These are phyloP conservation scores for Tineola bisselliella DNA, from an alignment of 2,888 invertebrate species.

Conservation along the genomic window DNA sequence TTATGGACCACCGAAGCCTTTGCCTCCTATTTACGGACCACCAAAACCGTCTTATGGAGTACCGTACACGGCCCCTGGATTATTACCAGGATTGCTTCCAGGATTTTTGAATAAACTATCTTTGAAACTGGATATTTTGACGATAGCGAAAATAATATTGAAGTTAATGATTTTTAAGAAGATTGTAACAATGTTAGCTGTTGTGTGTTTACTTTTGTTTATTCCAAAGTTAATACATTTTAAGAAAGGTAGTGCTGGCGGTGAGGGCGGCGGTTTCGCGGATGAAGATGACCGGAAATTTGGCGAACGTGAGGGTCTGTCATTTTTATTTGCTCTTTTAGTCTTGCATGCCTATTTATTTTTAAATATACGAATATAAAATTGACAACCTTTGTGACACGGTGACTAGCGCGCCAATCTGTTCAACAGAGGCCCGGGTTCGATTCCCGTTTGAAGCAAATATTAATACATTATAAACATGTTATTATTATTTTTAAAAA, in stretches of 20 bases:
- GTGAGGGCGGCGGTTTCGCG: conserved; percentile 28
- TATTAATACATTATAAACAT: no score
- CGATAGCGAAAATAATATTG: conserved; percentile 77
- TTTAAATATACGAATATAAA: no score
- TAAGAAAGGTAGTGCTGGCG: conserved; percentile 43
- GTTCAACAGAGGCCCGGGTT: no score
- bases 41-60: conserved; percentile 61
- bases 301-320: background rate
- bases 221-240: conserved; percentile 74
- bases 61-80: conserved; percentile 65
- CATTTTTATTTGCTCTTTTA: background rate
- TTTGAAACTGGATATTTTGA: conserved; percentile 75
- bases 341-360: background rate
- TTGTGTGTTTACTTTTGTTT: conserved; percentile 78
- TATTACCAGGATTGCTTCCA: conserved; percentile 42
- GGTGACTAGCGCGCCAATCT: no score
- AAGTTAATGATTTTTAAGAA: conserved; percentile 84
- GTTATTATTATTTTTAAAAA: no score
- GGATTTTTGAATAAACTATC: conserved; percentile 74
- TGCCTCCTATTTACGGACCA: conserved; percentile 47
- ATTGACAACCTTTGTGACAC: no score
- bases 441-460: no score
- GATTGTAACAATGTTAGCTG: conserved; percentile 80
- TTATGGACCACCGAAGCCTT: conserved; percentile 51
- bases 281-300: conserved; percentile 36